Percentiles rank a stretch among this genome's conserved stretches.
Conservation (phyloP, 2,113 vertebrate genomes). For the Mastomys natalensis region DNA sequence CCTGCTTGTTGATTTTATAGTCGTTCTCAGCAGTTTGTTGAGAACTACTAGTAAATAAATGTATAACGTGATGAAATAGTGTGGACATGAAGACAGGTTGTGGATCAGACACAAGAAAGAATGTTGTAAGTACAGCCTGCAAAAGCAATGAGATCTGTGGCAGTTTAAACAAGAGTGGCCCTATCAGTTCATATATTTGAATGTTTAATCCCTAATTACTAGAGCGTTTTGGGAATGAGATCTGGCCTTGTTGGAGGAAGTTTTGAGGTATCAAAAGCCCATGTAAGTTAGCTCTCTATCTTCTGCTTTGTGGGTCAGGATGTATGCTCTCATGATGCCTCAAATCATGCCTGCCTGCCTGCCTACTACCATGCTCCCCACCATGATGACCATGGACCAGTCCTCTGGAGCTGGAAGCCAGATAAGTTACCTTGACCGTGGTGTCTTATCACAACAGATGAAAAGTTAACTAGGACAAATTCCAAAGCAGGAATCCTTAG, state of each 20-base stretch:
- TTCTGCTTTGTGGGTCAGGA: neutral
- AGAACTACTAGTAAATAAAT: conserved; percentile 52
- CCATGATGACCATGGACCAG: neutral
- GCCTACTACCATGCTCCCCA: neutral
- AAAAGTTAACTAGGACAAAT: neutral
- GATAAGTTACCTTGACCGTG: neutral
- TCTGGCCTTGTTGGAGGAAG: neutral
- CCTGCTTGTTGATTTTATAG: conserved; percentile 37
- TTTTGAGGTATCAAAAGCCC: neutral
- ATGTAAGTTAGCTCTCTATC: neutral
- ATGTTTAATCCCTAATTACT: neutral
- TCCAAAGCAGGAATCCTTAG: neutral
- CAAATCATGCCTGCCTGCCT: neutral
- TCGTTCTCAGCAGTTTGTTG: conserved; percentile 12
- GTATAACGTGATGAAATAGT: conserved; percentile 16
- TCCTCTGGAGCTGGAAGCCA: neutral
- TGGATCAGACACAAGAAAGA: neutral
- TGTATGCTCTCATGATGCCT: neutral
- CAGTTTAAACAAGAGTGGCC: neutral
- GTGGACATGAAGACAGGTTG: neutral
- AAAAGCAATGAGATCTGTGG: neutral
- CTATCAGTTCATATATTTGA: neutral
- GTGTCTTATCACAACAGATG: neutral
- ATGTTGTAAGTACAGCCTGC: conserved; percentile 10
- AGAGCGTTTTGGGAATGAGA: neutral